Conservation (phyloP, 2,113 vertebrate genomes). For the Brevimyrus niger region DNA sequence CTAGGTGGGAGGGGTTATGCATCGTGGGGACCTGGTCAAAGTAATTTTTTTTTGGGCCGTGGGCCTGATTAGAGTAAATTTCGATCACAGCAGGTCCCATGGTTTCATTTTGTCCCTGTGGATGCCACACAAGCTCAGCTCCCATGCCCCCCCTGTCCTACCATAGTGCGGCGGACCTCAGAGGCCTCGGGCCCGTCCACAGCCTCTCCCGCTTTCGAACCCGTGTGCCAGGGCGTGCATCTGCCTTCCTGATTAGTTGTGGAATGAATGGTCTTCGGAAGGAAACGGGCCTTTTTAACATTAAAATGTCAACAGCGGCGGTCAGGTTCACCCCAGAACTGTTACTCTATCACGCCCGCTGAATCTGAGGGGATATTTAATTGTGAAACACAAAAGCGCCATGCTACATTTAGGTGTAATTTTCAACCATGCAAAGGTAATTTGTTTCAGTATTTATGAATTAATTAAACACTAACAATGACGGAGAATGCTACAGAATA, state of each 20-base stretch:
- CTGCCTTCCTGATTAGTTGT: constrained; percentile 24
- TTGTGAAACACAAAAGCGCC: constrained; percentile 67
- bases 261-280: constrained; percentile 45
- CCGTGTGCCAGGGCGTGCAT: not conserved
- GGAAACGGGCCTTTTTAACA: constrained; percentile 60
- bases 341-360: constrained; percentile 59
- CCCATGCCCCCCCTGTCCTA: not conserved
- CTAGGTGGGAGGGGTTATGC: not conserved
- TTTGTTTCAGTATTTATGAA: constrained; percentile 75
- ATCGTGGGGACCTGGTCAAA: not conserved
- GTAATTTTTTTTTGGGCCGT: not conserved
- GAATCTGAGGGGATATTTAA: constrained; percentile 67
- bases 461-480: constrained; percentile 75
- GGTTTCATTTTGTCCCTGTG: not conserved
- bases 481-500: constrained; percentile 64
- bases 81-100: not conserved
- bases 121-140: not conserved
- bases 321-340: constrained; percentile 56
- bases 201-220: not conserved
- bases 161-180: not conserved
- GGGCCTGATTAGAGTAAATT: not conserved
- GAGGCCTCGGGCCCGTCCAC: not conserved
- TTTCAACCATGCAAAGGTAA: constrained; percentile 71
- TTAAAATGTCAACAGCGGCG: constrained; percentile 60
- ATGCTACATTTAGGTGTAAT: constrained; percentile 70